Evolutionary conservation across 92 coral and sea anemone genomes (phyloP), one percentile per base, ranked within the genome.

Genomic region (Heteractis magnifica): DNA sequence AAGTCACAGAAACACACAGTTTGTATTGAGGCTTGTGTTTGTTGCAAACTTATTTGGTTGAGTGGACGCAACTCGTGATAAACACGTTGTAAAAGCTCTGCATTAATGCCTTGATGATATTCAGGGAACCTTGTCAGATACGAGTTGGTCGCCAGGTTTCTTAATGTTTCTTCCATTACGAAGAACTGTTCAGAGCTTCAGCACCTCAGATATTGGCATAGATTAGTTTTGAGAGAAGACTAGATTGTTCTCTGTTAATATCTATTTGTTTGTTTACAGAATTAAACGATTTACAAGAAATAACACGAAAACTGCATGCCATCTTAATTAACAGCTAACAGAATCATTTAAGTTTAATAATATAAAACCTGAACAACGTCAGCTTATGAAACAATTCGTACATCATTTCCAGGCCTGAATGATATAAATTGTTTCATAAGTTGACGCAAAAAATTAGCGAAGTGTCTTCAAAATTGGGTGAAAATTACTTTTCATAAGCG

Each of bases 1-100:
- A 89, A 53, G 49, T 77, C 81, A 58, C 92, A 89, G 55, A 82
- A 89, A 72, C 92, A 89, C n/a, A 89, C 87, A 14, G 87, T 86
- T 50, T 83, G 78, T 60, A 89, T 89, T 10, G 92, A 82, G 12
- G 92, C 92, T 82, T 82, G 77, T 16, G 87, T 84, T 83, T 89
- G 92, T 44, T 81, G 85, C 70, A 82, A 19, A 78, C 90, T 89
- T 72, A 89, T 60, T 75, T 79, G 77, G 65, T 89, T 86, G 18
- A 84, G 34, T 2, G 92, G 92, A 13, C 90, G 75, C 3, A 89
- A 75, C 72, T 89, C 92, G 52, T 86, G 88, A n/a, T 81, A 89
- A 34, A 89, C 62, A 11, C 76, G 83, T 44, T 86, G 89, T 49
- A 89, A 44, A 15, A 81, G 72, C 34, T 87, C 78, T 18, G 87